Conservation (phyloP, 2,797 vertebrate genomes). For the Hemitrygon akajei region DNA sequence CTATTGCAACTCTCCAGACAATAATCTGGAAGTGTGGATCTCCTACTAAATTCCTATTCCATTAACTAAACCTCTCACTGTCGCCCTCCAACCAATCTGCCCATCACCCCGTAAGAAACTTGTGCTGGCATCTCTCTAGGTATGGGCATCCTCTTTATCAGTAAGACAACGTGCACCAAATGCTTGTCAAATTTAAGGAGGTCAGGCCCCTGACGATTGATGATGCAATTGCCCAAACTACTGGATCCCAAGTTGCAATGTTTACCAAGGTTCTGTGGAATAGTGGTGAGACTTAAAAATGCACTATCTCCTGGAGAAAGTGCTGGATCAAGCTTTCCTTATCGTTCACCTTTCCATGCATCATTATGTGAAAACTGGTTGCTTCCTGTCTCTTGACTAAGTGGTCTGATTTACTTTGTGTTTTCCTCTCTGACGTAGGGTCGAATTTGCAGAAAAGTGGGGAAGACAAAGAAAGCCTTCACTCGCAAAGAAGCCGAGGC, state of each 20-base stretch:
- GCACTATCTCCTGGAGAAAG: not conserved
- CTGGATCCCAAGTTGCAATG: not conserved
- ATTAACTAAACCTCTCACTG: not conserved
- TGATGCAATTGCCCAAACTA: not conserved
- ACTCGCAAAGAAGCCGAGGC: slow-evolving; percentile 98
- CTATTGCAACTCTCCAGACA: not conserved
- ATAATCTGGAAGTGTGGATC: not conserved
- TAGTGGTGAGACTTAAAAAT: not conserved
- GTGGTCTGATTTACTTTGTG: not conserved
- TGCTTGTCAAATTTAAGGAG: not conserved
- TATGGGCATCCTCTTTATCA: not conserved
- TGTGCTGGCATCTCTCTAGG: not conserved
- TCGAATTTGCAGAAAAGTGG: slow-evolving; percentile 96
- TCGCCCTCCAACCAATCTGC: not conserved
- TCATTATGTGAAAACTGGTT: not conserved
- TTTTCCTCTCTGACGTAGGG: slow-evolving; percentile 64
- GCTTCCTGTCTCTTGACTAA: not conserved
- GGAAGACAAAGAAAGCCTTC: slow-evolving; percentile 98
- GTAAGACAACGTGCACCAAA: not conserved
- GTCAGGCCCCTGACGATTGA: not conserved
- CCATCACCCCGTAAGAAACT: not conserved
- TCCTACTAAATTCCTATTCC: not conserved
- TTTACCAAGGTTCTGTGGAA: not conserved
- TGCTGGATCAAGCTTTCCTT: not conserved
- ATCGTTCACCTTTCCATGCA: too few relatives aligned